A percentile compares a stretch with the other conserved stretches of the same genome.
Evolutionary conservation across 2,797 vertebrate genomes (phyloP).

Genomic region (Poecilia wingei): DNA sequence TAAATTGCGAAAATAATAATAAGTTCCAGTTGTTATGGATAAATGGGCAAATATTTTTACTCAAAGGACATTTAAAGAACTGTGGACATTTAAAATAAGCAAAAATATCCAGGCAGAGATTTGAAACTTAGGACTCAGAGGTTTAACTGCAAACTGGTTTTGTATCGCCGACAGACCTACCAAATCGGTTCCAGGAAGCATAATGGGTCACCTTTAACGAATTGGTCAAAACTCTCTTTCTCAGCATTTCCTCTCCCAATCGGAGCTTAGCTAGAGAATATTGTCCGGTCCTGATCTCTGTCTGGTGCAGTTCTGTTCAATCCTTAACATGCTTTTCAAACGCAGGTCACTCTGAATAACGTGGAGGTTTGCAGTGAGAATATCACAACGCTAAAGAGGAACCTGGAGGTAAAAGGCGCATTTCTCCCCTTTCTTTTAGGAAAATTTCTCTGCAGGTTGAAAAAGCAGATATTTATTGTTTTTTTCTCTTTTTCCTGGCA

Average conservation of each 20-base stretch:
- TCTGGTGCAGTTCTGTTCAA: not conserved
- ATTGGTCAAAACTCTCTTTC: not conserved
- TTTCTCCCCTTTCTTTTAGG: not conserved
- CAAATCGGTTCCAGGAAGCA: too few species aligned
- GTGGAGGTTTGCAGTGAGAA: constrained; percentile 97
- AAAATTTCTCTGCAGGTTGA: not conserved
- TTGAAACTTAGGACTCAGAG: too few species aligned
- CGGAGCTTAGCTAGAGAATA: not conserved
- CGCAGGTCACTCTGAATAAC: constrained; percentile 94
- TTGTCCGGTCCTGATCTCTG: not conserved
- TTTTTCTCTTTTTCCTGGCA: constrained; percentile 49
- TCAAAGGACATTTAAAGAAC: too few species aligned
- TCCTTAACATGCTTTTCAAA: not conserved
- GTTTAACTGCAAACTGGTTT: too few species aligned
- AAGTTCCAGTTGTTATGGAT: too few species aligned
- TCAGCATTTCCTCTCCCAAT: not conserved
- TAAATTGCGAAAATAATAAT: too few species aligned
- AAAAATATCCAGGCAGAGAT: too few species aligned
- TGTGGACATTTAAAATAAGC: too few species aligned
- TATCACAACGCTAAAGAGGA: constrained; percentile 96
- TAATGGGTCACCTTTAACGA: not conserved
- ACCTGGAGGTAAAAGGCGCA: constrained; percentile 86
- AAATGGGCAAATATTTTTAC: too few species aligned
- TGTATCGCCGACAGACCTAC: too few species aligned
- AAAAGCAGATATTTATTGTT: not conserved